Percentiles rank a stretch among this genome's conserved stretches.
Evolutionary conservation across 2,888 invertebrate species (phyloP).

Genomic region (Troides helena): DNA sequence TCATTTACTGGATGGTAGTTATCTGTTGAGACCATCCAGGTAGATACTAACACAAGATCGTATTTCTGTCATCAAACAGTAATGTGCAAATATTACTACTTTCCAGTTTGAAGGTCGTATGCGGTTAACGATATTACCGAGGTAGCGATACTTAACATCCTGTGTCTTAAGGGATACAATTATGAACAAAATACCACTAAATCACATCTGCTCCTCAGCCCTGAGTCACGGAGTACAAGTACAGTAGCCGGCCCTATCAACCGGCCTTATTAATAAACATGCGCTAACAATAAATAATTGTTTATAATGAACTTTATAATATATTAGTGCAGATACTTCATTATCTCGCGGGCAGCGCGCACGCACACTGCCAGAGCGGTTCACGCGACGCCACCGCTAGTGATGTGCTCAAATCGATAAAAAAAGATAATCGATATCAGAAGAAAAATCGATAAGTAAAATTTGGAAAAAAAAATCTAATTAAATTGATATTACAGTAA

Average conservation of each 20-base stretch:
- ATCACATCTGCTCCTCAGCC: slow-evolving; percentile 35
- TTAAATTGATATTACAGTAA: not conserved
- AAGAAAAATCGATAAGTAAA: no score
- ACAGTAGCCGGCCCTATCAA: slow-evolving; percentile 68
- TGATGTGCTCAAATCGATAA: slow-evolving; percentile 25
- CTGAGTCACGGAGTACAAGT: slow-evolving; percentile 53
- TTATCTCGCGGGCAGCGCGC: slow-evolving; percentile 64
- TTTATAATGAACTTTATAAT: slow-evolving; percentile 81
- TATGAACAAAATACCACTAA: slow-evolving; percentile 4
- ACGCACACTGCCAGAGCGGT: slow-evolving; percentile 59
- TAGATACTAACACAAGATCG: no score
- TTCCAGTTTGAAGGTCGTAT: no score
- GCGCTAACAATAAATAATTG: slow-evolving; percentile 81
- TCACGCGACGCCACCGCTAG: slow-evolving; percentile 39
- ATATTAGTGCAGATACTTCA: slow-evolving; percentile 79
- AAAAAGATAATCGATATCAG: slow-evolving; percentile 6
- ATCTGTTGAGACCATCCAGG: no score
- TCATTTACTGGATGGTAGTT: no score
- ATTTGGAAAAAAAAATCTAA: no score
- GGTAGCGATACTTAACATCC: no score
- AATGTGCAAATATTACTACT: no score
- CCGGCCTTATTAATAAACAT: slow-evolving; percentile 79
- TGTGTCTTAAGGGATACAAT: not conserved
- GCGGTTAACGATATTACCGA: no score
- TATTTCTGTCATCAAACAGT: no score